phyloP scores from a whole-genome alignment of 1,140 invertebrate genomes.

The Aphelinus certus region DNA sequence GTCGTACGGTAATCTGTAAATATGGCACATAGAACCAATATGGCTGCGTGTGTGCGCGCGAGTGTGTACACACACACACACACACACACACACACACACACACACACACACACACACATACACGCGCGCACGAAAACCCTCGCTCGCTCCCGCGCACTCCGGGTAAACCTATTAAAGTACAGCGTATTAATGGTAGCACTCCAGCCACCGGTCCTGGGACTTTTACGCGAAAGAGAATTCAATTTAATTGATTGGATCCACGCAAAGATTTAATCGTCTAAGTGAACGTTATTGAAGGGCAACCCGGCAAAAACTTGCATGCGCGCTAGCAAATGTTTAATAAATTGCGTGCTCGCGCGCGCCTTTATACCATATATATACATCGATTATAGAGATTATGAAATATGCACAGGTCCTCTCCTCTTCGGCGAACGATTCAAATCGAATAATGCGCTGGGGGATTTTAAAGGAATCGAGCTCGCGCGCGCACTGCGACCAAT shows the following conservation, averaged over 20 bases:
- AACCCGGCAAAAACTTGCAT: too few relatives aligned
- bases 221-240: conserved; percentile 27
- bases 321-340: neutral
- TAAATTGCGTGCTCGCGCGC: neutral
- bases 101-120: too few relatives aligned
- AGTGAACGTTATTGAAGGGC: conserved; percentile 1
- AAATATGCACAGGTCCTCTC: too few relatives aligned
- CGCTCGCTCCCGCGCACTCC: conserved; percentile 2
- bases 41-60: conserved; percentile 19
- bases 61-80: too few relatives aligned
- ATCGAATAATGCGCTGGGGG: too few relatives aligned
- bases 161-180: conserved; percentile 47
- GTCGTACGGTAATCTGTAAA: conserved; percentile 44
- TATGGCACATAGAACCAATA: conserved; percentile 42
- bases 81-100: too few relatives aligned
- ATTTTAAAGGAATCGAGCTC: too few relatives aligned
- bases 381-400: too few relatives aligned
- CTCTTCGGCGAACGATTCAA: too few relatives aligned
- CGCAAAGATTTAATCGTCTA: conserved; percentile 26
- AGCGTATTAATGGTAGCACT: conserved; percentile 40
- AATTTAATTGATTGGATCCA: conserved; percentile 26
- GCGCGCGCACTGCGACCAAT: too few relatives aligned
- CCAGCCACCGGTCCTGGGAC: conserved; percentile 13
- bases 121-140: neutral
- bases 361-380: neutral